These are phyloP conservation scores for Dissostichus mawsoni DNA, from an alignment of 2,113 vertebrate genomes.

Conservation along the genomic window DNA sequence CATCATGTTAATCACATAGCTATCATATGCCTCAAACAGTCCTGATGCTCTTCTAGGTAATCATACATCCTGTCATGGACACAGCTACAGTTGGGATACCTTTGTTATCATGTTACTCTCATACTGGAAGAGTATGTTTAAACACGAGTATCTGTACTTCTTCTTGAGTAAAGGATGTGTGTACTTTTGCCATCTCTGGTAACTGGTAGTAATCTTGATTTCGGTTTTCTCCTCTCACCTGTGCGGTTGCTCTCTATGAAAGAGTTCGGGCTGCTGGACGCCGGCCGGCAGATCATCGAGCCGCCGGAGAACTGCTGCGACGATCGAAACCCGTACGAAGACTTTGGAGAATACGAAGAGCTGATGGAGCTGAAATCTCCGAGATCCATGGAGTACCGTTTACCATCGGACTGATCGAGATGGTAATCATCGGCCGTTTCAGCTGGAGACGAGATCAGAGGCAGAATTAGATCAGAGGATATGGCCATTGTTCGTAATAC, in stretches of 20 bases:
- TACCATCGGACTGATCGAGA: slow-evolving; percentile 79
- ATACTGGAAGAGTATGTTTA: no score
- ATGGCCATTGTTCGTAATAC: no score
- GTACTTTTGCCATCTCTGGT: no score
- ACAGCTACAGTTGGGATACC: no score
- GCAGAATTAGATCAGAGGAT: no score
- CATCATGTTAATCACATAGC: no score
- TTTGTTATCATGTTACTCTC: no score
- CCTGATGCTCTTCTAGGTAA: no score
- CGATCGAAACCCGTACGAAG: slow-evolving; percentile 80
- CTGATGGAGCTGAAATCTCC: slow-evolving; percentile 83
- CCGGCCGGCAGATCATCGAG: slow-evolving; percentile 82
- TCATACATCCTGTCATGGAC: no score
- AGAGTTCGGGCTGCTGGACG: slow-evolving; percentile 81
- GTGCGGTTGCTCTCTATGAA: slow-evolving; percentile 89
- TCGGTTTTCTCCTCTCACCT: slow-evolving; percentile 78
- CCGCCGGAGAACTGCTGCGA: slow-evolving; percentile 80
- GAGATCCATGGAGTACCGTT: slow-evolving; percentile 83
- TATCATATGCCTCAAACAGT: no score
- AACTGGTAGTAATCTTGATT: not conserved
- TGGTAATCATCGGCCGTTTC: slow-evolving; percentile 89
- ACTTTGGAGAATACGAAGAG: slow-evolving; percentile 81
- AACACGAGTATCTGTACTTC: no score
- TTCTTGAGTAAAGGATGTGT: no score
- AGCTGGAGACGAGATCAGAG: slow-evolving; percentile 64